Conservation (phyloP, 2,888 invertebrate species). For the Herminia tarsipennalis region DNA sequence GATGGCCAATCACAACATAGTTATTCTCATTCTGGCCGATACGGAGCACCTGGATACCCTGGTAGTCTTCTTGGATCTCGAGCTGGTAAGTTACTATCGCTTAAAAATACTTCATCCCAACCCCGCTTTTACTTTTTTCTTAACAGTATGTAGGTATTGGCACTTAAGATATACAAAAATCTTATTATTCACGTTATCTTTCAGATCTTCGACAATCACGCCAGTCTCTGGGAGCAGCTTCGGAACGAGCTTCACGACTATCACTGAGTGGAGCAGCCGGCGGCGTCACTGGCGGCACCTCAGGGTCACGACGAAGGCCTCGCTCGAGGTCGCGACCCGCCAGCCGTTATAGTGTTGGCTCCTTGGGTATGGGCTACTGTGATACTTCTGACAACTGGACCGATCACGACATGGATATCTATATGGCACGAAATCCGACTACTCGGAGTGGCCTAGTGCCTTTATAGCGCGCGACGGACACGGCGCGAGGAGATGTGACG, state of each 20-base stretch:
- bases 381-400: constrained; percentile 97
- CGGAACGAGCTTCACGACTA: constrained; percentile 92
- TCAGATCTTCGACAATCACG: constrained; percentile 94
- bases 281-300: constrained; percentile 86
- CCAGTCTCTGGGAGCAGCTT: constrained; percentile 93
- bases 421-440: constrained; percentile 96
- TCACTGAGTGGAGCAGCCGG: constrained; percentile 88
- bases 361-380: constrained; percentile 94
- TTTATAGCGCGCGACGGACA: constrained; percentile 85
- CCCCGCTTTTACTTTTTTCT: constrained; percentile 23
- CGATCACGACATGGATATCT: constrained; percentile 98
- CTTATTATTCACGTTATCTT: constrained; percentile 36
- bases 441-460: constrained; percentile 94
- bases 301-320: constrained; percentile 89
- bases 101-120: constrained; percentile 36
- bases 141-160: not conserved
- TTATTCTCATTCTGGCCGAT: constrained; percentile 93
- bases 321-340: constrained; percentile 93
- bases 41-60: constrained; percentile 90
- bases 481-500: constrained; percentile 54
- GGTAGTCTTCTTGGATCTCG: constrained; percentile 86
- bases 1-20: constrained; percentile 96
- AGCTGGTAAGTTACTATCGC: constrained; percentile 69
- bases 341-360: constrained; percentile 92
- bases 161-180: not conserved